A percentile compares a stretch with the other conserved stretches of the same genome.
phyloP scores from a whole-genome alignment of 2,888 invertebrate species.

The Lasioglossum pauxillum region DNA sequence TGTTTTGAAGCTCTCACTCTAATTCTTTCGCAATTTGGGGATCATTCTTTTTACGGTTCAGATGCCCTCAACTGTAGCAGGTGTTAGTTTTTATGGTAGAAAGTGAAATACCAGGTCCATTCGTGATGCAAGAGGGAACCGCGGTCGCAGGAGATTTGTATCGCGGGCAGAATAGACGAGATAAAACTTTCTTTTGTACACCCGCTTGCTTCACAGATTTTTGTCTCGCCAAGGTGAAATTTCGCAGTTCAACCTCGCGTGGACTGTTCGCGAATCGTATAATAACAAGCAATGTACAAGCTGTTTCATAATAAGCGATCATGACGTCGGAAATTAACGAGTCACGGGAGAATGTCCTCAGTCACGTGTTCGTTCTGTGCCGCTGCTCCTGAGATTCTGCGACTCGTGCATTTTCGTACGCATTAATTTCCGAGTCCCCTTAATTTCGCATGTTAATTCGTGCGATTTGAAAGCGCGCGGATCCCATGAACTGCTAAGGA shows the following conservation, averaged over 20 bases:
- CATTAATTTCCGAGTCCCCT: neutral
- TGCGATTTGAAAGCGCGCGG: neutral
- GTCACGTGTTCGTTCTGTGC: neutral
- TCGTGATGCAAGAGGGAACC: slow-evolving; percentile 4
- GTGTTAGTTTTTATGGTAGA: slow-evolving; percentile 38
- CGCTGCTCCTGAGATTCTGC: neutral
- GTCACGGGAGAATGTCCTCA: neutral
- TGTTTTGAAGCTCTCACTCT: neutral
- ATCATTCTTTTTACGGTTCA: neutral
- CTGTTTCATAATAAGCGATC: neutral
- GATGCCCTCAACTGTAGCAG: neutral
- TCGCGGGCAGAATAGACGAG: slow-evolving; percentile 36
- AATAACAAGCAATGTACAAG: neutral
- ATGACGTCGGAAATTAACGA: neutral
- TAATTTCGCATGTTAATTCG: neutral
- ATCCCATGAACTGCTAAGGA: neutral
- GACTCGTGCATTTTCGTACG: neutral
- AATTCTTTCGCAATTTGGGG: neutral
- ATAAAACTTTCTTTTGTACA: slow-evolving; percentile 63
- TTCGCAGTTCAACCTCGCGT: neutral
- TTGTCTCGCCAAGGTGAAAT: slow-evolving; percentile 33
- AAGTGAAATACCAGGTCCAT: slow-evolving; percentile 11
- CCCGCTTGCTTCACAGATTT: slow-evolving; percentile 40
- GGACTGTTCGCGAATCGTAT: neutral
- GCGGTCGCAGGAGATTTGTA: slow-evolving; percentile 27